A percentile compares a stretch with the other conserved stretches of the same genome.
phyloP scores from a whole-genome alignment of 1,140 invertebrate species.

The Gryllus bimaculatus region DNA sequence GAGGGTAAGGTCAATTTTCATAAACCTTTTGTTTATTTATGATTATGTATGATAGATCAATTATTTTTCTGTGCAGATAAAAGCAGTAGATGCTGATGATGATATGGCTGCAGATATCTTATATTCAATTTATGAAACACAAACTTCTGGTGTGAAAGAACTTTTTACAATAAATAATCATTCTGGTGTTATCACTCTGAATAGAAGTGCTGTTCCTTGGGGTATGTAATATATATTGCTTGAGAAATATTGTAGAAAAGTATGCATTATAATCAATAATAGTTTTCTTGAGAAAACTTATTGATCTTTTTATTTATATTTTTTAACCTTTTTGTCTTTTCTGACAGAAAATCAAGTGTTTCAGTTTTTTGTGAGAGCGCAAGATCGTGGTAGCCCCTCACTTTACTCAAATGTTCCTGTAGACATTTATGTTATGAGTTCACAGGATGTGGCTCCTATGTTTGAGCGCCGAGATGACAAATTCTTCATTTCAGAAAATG shows the following conservation, averaged over 20 bases:
- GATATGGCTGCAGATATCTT: conserved; percentile 54
- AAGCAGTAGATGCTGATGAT: conserved; percentile 59
- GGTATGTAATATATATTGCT: conserved; percentile 36
- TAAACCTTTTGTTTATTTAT: neutral
- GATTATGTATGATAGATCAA: neutral
- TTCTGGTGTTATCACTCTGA: conserved; percentile 57
- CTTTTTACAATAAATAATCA: conserved; percentile 56
- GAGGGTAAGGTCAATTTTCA: conserved; percentile 40
- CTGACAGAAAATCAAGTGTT: conserved; percentile 65
- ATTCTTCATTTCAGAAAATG: conserved; percentile 72
- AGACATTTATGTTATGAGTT: conserved; percentile 62
- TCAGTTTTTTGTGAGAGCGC: conserved; percentile 81
- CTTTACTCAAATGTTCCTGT: conserved; percentile 70
- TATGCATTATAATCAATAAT: neutral
- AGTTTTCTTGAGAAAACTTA: neutral
- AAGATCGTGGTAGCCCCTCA: conserved; percentile 60
- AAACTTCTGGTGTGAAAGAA: conserved; percentile 45
- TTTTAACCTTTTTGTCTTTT: conserved; percentile 16
- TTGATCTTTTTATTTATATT: neutral
- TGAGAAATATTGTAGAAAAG: neutral
- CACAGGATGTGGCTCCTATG: conserved; percentile 56
- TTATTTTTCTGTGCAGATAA: conserved; percentile 34
- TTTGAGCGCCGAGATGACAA: conserved; percentile 62
- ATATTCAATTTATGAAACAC: conserved; percentile 63
- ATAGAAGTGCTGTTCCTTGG: conserved; percentile 45